Conservation (phyloP, 1,140 invertebrate genomes). For the Copidosoma floridanum region DNA sequence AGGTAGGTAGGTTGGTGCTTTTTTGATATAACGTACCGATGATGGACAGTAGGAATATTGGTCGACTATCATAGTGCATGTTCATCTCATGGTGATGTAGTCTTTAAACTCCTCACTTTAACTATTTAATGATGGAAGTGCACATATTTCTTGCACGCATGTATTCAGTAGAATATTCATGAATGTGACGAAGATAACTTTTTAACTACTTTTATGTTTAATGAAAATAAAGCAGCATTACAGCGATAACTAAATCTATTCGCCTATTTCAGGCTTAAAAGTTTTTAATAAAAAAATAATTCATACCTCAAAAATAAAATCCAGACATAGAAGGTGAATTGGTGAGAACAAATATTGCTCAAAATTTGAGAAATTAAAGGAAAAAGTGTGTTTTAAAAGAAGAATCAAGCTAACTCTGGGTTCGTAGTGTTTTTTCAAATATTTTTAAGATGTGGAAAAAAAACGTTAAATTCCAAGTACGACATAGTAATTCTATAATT, state of each 20-base stretch:
- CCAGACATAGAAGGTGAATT: conserved; percentile 21
- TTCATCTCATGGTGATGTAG: conserved; percentile 11
- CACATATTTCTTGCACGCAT: conserved; percentile 14
- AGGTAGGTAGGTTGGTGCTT: conserved; percentile 17
- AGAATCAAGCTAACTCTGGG: conserved; percentile 7
- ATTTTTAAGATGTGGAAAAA: not conserved
- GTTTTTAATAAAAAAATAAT: conserved; percentile 14
- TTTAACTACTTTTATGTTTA: conserved; percentile 18
- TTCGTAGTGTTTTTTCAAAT: not conserved
- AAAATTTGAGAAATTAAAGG: conserved; percentile 19
- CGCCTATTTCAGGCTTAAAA: conserved; percentile 3
- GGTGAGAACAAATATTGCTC: conserved; percentile 19
- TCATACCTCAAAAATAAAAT: conserved; percentile 26
- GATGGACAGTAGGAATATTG: conserved; percentile 16
- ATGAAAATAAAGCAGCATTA: conserved; percentile 8
- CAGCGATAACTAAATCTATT: conserved; percentile 18
- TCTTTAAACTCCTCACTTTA: conserved; percentile 17
- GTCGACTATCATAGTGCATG: conserved; percentile 19
- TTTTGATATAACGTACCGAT: conserved; percentile 24
- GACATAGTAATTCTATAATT: not conserved
- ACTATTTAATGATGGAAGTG: conserved; percentile 5
- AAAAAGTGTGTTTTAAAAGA: conserved; percentile 2
- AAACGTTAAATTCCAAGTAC: not conserved
- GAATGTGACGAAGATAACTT: conserved; percentile 8
- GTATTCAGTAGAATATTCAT: conserved; percentile 11